A percentile compares a stretch with the other conserved stretches of the same genome.
phyloP scores from a whole-genome alignment of 2,113 vertebrate species.

The Carassius carassius region DNA sequence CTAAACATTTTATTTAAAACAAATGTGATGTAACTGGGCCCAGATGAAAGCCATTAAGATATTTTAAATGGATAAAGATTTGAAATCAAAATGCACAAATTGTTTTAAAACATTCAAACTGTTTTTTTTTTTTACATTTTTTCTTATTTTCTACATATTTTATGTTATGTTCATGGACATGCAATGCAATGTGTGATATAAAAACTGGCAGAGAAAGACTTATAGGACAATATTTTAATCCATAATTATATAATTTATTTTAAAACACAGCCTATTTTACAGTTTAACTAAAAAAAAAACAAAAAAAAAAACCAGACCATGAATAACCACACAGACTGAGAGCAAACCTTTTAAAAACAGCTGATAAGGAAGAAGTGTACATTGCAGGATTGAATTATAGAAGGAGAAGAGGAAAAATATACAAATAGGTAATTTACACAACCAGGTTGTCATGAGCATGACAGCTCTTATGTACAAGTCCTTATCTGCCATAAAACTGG shows the following conservation, averaged over 20 bases:
- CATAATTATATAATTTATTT: constrained; percentile 70
- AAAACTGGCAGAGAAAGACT: not conserved
- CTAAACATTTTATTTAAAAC: not conserved
- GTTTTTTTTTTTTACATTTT: not conserved
- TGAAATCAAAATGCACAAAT: not conserved
- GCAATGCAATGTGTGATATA: not conserved
- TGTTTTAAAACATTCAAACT: not conserved
- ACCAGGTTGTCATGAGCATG: constrained; percentile 63
- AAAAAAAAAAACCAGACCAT: constrained; percentile 53
- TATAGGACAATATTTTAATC: constrained; percentile 68
- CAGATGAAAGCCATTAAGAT: not conserved
- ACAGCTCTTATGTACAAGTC: constrained; percentile 62
- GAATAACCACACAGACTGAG: constrained; percentile 43
- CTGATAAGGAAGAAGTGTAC: constrained; percentile 55
- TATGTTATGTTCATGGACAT: not conserved
- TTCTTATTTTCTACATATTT: not conserved
- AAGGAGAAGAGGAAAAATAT: constrained; percentile 48
- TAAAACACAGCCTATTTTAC: constrained; percentile 76
- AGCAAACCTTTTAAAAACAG: constrained; percentile 56
- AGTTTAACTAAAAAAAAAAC: constrained; percentile 61
- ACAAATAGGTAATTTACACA: constrained; percentile 65
- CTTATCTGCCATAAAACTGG: constrained; percentile 53
- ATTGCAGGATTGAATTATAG: constrained; percentile 43
- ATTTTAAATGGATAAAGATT: not conserved
- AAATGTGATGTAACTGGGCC: not conserved